Evolutionary conservation across 1,140 invertebrate genomes (phyloP).

Genomic region (Marisa cornuarietis): DNA sequence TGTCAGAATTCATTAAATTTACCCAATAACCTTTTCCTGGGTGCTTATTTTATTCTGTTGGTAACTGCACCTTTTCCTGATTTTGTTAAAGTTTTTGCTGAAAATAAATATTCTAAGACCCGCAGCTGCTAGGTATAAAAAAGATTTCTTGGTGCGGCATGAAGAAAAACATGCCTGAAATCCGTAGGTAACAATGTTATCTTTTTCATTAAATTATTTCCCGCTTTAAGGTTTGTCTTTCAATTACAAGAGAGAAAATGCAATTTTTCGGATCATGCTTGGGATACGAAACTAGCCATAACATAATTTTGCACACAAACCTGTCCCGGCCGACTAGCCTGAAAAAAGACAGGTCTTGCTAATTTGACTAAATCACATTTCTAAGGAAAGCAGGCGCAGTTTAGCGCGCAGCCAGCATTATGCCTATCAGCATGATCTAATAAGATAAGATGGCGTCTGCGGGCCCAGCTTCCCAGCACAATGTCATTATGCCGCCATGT

Average conservation of each 20-base stretch:
- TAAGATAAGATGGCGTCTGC: conserved; percentile 27
- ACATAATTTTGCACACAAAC: conserved; percentile 18
- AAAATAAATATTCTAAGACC: conserved; percentile 23
- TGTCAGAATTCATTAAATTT: conserved; percentile 15
- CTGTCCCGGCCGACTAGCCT: conserved; percentile 20
- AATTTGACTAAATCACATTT: conserved; percentile 28
- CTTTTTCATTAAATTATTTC: conserved; percentile 22
- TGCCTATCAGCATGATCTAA: conserved; percentile 23
- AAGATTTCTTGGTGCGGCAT: background rate
- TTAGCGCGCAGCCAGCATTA: conserved; percentile 19
- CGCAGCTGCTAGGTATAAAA: conserved; percentile 6
- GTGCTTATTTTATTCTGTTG: conserved; percentile 25
- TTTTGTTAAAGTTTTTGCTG: conserved; percentile 6
- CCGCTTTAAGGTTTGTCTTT: conserved; percentile 26
- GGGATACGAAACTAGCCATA: conserved; percentile 25
- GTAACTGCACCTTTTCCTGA: conserved; percentile 5
- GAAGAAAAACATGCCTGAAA: conserved; percentile 26
- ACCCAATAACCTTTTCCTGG: conserved; percentile 20
- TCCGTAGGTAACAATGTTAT: conserved; percentile 25
- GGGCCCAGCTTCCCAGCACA: conserved; percentile 3
- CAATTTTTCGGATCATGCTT: conserved; percentile 27
- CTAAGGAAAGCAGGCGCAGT: conserved; percentile 26
- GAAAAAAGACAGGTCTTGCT: conserved; percentile 28
- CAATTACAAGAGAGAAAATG: conserved; percentile 23
- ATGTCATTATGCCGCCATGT: conserved; percentile 27